A percentile compares a stretch with the other conserved stretches of the same genome.
Evolutionary conservation across 1,140 invertebrate species (phyloP).

Genomic region (Adoxophyes honmai): DNA sequence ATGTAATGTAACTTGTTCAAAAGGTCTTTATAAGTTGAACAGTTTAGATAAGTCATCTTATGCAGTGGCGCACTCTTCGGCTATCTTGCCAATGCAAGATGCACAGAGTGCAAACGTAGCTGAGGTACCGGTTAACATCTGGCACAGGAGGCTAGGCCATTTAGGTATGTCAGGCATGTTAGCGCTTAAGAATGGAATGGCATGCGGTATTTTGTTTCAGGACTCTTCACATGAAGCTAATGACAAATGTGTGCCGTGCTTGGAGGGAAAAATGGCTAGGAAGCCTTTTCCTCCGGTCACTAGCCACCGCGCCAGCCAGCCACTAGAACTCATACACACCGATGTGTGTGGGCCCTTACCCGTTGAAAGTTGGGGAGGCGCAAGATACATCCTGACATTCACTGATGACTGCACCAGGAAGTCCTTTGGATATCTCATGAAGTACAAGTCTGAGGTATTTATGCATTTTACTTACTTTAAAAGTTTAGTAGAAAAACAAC

Average conservation of each 20-base stretch:
- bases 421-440: constrained; percentile 38
- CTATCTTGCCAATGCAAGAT: constrained; percentile 3
- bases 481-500: constrained; percentile 36
- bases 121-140: background rate
- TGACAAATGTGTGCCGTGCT: constrained; percentile 8
- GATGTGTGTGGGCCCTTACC: constrained; percentile 8
- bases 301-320: background rate
- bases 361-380: constrained; percentile 10
- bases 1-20: background rate
- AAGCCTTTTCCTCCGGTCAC: background rate
- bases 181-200: background rate
- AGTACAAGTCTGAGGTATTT: constrained; percentile 38
- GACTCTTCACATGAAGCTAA: background rate
- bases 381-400: constrained; percentile 41
- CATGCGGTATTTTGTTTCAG: background rate
- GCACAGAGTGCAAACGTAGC: constrained; percentile 2
- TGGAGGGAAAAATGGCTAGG: constrained; percentile 1
- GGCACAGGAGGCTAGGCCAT: constrained; percentile 8
- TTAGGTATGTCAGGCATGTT: background rate
- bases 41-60: background rate
- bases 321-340: constrained; percentile 13
- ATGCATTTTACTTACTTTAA: constrained; percentile 36
- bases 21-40: constrained; percentile 3
- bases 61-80: background rate
- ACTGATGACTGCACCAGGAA: constrained; percentile 44